These are phyloP conservation scores for Procavia capensis DNA, from an alignment of 2,113 vertebrate genomes.

Conservation along the genomic window DNA sequence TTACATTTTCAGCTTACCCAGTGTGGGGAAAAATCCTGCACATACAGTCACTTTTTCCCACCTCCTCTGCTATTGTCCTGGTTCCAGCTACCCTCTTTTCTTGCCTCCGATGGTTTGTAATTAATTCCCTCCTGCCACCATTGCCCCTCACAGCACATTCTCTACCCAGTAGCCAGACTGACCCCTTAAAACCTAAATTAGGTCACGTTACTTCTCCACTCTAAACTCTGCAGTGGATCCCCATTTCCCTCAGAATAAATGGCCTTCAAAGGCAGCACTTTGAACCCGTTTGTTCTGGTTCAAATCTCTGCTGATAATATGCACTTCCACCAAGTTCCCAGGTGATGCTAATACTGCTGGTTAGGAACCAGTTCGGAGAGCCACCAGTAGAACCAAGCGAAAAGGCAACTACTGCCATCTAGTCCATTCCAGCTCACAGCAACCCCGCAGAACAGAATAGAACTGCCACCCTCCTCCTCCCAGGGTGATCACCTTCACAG, in stretches of 20 bases:
- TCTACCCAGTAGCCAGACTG: background rate
- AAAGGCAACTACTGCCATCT: too few relatives aligned
- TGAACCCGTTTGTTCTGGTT: too few relatives aligned
- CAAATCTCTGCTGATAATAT: too few relatives aligned
- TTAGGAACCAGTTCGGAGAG: too few relatives aligned
- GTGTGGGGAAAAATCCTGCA: background rate
- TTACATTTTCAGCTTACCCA: background rate
- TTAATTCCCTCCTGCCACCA: background rate
- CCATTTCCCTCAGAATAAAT: background rate
- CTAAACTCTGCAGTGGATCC: background rate
- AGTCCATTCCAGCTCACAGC: too few relatives aligned
- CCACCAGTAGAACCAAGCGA: too few relatives aligned
- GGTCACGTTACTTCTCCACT: background rate
- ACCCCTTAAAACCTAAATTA: background rate
- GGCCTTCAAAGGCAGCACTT: background rate
- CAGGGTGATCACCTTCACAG: too few relatives aligned
- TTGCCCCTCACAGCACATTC: background rate
- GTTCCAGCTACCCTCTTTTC: background rate
- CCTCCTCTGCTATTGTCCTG: background rate
- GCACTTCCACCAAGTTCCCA: too few relatives aligned
- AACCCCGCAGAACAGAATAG: too few relatives aligned
- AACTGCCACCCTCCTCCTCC: too few relatives aligned
- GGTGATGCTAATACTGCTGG: too few relatives aligned
- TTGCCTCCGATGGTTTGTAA: background rate
- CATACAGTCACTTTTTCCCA: background rate